Evolutionary conservation across 2,888 invertebrate genomes (phyloP), one percentile per base, ranked within the genome.

Genomic region (Drosophila fulvimacula): DNA sequence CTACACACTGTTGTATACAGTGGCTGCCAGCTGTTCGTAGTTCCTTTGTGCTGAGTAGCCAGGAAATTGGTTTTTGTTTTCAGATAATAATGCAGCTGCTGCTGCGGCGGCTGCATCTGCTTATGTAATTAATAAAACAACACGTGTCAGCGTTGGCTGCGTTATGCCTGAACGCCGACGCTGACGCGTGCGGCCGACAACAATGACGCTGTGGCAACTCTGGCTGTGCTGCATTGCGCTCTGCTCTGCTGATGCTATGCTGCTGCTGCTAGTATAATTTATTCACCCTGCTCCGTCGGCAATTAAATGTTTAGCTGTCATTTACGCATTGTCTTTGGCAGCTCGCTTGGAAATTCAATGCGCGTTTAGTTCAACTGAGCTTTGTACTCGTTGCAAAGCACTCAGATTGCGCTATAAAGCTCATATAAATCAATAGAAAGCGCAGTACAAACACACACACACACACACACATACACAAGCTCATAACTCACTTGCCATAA

Each of bases 371-470:
- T 73, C 44, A 49, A 30, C 38, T 64, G 42, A 80, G 65, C 69
- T 74, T 61, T 63, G 61, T 67, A 71, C 72, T 69, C 75, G 55
- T 79, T 71, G 65, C 66, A 69, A 73, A 68, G 68, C 55, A 80
- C 75, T 73, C 81, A 76, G 73, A 86, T 86, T 82, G 76, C 78
- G 83, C 89, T 78, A 83, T 88, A 86, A 86, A 85, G 79, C 86
- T 82, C 87, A 88, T 87, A 91, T 90, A 91, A 90, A 90, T 90
- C 90, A 90, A 91, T 90, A 90, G 88, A 90, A 90, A 90, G 90
- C 89, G 81, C 79, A 82, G 77, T 72, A 61, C 76, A 66, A 63
- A 79, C 70, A 19, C 17, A 67, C 34, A 49, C 24, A 48, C 19
- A 49, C 42, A 55, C 41, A 34, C 52, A 59, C 30, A 48, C 15